Conservation (phyloP, 35 echinoderm and acorn worm species). For the Strongylocentrotus purpuratus region DNA sequence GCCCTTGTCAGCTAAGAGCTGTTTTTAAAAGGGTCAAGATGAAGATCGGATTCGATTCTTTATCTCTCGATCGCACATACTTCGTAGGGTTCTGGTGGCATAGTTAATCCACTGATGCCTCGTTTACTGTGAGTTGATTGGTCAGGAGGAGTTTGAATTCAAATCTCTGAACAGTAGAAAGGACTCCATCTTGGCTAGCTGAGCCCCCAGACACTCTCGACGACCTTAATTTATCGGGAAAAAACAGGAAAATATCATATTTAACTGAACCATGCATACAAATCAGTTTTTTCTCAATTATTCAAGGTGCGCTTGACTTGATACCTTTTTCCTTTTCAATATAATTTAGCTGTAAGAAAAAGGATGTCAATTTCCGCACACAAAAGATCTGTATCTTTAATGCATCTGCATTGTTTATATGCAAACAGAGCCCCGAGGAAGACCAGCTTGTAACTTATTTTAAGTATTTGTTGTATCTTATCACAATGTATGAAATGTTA, state of each 20-base stretch:
- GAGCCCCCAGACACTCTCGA: constrained; percentile 59
- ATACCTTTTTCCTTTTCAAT: background rate
- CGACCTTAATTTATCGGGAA: constrained; percentile 41
- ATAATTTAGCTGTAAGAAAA: background rate
- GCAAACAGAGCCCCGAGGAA: too few species aligned
- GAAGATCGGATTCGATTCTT: background rate
- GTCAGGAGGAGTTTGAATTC: constrained; percentile 21
- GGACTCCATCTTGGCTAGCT: constrained; percentile 72
- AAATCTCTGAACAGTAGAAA: constrained; percentile 74
- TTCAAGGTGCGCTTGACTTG: background rate
- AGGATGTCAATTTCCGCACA: too few species aligned
- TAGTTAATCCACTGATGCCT: background rate
- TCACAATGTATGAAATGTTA: too few species aligned
- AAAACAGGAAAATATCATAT: background rate
- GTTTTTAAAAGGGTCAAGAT: too few species aligned
- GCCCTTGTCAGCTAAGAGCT: too few species aligned
- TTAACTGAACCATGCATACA: background rate
- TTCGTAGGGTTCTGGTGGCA: background rate
- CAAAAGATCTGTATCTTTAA: too few species aligned
- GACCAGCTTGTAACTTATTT: too few species aligned
- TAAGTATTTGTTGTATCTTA: too few species aligned
- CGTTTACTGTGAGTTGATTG: background rate
- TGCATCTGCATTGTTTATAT: too few species aligned
- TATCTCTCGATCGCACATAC: background rate
- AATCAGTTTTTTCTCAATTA: too few species aligned